phyloP scores from a whole-genome alignment of 2,113 vertebrate genomes.

The Amphiprion percula region DNA sequence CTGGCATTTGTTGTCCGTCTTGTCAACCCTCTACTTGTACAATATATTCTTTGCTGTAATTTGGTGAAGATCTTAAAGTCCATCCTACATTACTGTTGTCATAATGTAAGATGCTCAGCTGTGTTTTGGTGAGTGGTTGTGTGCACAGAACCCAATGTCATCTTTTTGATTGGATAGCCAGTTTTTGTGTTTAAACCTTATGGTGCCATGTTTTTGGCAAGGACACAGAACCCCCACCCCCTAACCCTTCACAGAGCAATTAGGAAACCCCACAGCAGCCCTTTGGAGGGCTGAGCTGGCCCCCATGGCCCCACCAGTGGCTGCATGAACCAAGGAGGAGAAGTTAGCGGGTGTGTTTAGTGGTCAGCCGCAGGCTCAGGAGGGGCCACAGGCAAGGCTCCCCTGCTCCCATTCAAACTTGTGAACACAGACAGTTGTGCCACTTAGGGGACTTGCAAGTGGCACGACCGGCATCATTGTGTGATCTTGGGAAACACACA shows the following conservation, averaged over 20 bases:
- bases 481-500: constrained; percentile 88
- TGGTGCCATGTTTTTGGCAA: constrained; percentile 70
- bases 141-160: background rate
- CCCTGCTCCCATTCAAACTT: constrained; percentile 82
- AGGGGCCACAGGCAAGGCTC: constrained; percentile 66
- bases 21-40: too few relatives aligned
- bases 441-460: constrained; percentile 82
- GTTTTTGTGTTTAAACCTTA: constrained; percentile 61
- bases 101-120: background rate
- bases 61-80: too few relatives aligned
- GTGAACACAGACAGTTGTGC: constrained; percentile 84
- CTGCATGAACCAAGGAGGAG: constrained; percentile 68
- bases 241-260: constrained; percentile 63
- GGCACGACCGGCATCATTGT: constrained; percentile 87
- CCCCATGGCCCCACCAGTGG: constrained; percentile 79
- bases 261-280: constrained; percentile 70
- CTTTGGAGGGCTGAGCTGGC: constrained; percentile 55
- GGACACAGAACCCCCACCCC: constrained; percentile 17
- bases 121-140: constrained; percentile 22
- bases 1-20: too few relatives aligned
- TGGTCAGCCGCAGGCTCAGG: constrained; percentile 74
- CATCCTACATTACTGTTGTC: background rate
- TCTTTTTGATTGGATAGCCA: constrained; percentile 17
- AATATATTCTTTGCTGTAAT: too few relatives aligned
- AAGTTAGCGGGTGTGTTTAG: constrained; percentile 80